These are phyloP conservation scores for Atta colombica DNA, from an alignment of 1,140 invertebrate genomes.

Conservation along the genomic window DNA sequence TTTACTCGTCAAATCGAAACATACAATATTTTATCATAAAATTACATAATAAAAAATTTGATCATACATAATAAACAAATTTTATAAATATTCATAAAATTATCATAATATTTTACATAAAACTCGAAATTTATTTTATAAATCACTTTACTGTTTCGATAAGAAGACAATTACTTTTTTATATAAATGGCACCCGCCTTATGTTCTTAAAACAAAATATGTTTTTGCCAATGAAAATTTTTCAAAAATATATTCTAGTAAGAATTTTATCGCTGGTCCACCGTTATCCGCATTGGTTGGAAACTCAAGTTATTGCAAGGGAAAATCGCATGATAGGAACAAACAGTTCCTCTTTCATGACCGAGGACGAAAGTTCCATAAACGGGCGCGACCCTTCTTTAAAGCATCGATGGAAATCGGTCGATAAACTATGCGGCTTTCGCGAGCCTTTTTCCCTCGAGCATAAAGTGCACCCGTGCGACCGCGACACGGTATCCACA, in stretches of 20 bases:
- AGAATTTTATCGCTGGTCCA: slow-evolving; percentile 29
- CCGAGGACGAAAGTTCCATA: slow-evolving; percentile 3
- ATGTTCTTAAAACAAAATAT: background rate
- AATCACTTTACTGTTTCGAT: background rate
- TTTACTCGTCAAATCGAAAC: slow-evolving; percentile 8
- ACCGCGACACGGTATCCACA: background rate
- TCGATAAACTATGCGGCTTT: slow-evolving; percentile 57
- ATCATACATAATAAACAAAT: background rate
- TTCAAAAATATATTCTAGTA: slow-evolving; percentile 15
- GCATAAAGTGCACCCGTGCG: background rate
- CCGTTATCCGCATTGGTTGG: background rate
- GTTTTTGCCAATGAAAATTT: background rate
- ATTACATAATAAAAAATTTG: background rate
- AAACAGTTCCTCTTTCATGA: slow-evolving; percentile 20
- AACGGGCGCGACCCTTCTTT: slow-evolving; percentile 27
- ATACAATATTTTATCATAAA: slow-evolving; percentile 4
- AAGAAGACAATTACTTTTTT: background rate
- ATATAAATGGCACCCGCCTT: background rate
- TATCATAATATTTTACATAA: too few relatives aligned
- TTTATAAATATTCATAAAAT: too few relatives aligned
- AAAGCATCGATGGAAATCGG: slow-evolving; percentile 22
- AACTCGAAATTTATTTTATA: background rate
- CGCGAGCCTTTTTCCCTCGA: slow-evolving; percentile 1
- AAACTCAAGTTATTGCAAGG: slow-evolving; percentile 32
- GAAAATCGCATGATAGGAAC: slow-evolving; percentile 8